phyloP scores from a whole-genome alignment of 2,797 vertebrate species.

The Octomys mimax region DNA sequence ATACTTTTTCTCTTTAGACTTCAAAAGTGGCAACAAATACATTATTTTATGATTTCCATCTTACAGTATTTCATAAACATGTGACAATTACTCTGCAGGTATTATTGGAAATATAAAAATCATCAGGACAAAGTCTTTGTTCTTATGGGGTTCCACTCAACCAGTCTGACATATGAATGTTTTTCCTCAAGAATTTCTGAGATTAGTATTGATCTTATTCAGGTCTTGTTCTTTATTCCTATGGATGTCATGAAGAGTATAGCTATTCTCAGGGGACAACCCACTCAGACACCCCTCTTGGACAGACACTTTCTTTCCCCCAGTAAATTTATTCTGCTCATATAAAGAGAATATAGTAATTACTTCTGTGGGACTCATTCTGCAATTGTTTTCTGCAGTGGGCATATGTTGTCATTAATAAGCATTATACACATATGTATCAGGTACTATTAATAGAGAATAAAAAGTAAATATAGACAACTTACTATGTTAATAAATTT shows the following conservation, averaged over 20 bases:
- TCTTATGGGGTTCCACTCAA: neutral
- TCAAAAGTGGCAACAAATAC: neutral
- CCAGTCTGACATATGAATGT: neutral
- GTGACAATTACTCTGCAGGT: neutral
- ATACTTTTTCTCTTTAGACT: neutral
- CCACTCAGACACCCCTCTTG: no score
- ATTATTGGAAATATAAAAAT: neutral
- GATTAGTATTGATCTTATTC: neutral
- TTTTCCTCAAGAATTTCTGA: neutral
- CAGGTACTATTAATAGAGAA: neutral
- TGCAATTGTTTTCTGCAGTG: neutral
- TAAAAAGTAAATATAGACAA: neutral
- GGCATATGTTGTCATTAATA: neutral
- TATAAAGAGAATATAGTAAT: neutral
- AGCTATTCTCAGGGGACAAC: no score
- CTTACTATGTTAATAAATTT: neutral
- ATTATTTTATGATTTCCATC: neutral
- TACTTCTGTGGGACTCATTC: neutral
- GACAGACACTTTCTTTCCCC: no score
- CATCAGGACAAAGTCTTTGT: neutral
- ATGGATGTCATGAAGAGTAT: neutral
- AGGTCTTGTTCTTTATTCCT: neutral
- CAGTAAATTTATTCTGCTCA: no score
- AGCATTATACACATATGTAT: neutral
- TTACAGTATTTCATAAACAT: neutral